Evolutionary conservation across 2,888 invertebrate species (phyloP), one percentile per base, ranked within the genome.

Genomic region (Pammene aurita): DNA sequence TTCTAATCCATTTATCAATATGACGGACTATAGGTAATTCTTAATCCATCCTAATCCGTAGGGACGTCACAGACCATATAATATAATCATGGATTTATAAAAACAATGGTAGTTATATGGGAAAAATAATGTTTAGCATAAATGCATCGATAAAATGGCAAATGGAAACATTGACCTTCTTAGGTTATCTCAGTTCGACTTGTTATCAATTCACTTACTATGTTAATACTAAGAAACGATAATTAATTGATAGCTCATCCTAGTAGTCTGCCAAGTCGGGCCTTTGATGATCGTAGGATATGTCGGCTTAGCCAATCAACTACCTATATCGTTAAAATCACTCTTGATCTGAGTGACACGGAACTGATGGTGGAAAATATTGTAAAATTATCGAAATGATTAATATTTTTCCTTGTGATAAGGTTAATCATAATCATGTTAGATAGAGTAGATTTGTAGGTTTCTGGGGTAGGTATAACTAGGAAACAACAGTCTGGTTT

Each of bases 161-260:
- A 41, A 26, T 16, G 5, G 26, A 26, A 26, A 26, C 26, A 41
- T 13, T 52, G 41, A 52, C 41, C 38, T 26, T 26, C 26, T 13
- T 7, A 62, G 62, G 62, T 62, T 62, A 62, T 62, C 62, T 50
- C n/a, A 16, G 35, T 62, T 62, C 38, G 50, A 5, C 9, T 50
- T 62, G 13, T 13, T 62, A 50, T 50, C 38, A 18, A 61, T 60
- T 52, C 50, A 50, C 9, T 61, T 62, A 50, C 18, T 62, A 35
- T 6, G 48, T 61, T 50, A 50, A 10, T 18, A 41, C 10, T 16
- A 57, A 57, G 50, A 50, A 18, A 50, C 18, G 18, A 5, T 62
- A n/a, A 62, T 41, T 62, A 41, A 62, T 52, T 62, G 50, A 61
- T 62, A 60, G 46, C 4, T 52, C 41, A 62, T 52, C 52, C 52